phyloP scores from a whole-genome alignment of 2,888 invertebrate genomes.

The Beris chalybata region DNA sequence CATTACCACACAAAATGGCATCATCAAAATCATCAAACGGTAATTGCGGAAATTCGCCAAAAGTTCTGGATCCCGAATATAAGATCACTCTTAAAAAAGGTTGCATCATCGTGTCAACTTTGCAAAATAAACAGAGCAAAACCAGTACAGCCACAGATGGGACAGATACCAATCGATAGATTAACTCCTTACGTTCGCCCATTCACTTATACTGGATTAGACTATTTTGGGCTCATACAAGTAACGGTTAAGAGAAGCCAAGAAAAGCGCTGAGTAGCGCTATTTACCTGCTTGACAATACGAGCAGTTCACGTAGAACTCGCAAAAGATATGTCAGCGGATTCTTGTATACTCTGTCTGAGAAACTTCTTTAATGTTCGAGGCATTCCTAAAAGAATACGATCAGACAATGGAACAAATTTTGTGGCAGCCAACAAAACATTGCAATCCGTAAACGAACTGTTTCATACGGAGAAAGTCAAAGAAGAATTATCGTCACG shows the following conservation, averaged over 20 bases:
- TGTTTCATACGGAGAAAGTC: neutral
- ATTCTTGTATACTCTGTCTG: slow-evolving; percentile 38
- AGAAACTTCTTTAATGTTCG: slow-evolving; percentile 41
- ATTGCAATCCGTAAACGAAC: slow-evolving; percentile 2
- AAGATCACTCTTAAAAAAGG: slow-evolving; percentile 23
- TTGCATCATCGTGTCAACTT: slow-evolving; percentile 24
- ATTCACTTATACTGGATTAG: slow-evolving; percentile 42
- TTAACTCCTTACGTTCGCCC: slow-evolving; percentile 38
- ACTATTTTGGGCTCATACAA: slow-evolving; percentile 42
- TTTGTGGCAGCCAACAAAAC: slow-evolving; percentile 37
- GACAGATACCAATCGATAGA: slow-evolving; percentile 37
- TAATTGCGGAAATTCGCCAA: slow-evolving; percentile 33
- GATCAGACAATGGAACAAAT: slow-evolving; percentile 36
- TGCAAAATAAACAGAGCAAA: slow-evolving; percentile 38
- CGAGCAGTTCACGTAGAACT: slow-evolving; percentile 37
- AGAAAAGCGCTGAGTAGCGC: slow-evolving; percentile 39
- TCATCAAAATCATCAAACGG: slow-evolving; percentile 38
- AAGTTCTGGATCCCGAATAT: slow-evolving; percentile 31
- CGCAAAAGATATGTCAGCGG: slow-evolving; percentile 37
- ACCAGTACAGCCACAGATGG: slow-evolving; percentile 40
- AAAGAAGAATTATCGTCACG: too few relatives aligned
- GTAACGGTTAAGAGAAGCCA: too few relatives aligned
- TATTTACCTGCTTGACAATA: slow-evolving; percentile 38
- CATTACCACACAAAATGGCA: slow-evolving; percentile 25
- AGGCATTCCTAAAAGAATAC: slow-evolving; percentile 35